phyloP scores from a whole-genome alignment of 1,140 invertebrate species.

The Eumaeus atala region DNA sequence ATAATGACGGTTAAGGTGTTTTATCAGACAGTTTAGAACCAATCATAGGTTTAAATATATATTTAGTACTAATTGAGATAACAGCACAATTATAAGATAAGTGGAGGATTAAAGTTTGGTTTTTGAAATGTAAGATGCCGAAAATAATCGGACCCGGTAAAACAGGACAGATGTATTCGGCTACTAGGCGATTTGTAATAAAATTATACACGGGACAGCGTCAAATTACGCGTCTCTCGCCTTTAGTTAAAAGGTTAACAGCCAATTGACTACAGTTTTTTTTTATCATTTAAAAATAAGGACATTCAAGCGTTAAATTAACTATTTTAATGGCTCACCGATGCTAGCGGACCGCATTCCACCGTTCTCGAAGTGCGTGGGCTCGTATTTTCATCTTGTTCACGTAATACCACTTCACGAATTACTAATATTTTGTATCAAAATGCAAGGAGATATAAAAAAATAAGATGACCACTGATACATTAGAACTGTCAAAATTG shows the following conservation, averaged over 20 bases:
- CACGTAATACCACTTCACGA: conserved; percentile 70
- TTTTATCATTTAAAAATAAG: conserved; percentile 74
- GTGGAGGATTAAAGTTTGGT: conserved; percentile 45
- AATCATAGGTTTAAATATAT: conserved; percentile 67
- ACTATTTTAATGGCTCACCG: conserved; percentile 48
- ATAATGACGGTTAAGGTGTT: conserved; percentile 42
- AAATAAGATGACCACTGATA: conserved; percentile 70
- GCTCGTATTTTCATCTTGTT: conserved; percentile 70
- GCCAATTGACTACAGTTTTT: conserved; percentile 72
- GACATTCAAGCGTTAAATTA: conserved; percentile 45
- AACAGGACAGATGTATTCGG: conserved; percentile 50
- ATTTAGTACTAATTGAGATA: conserved; percentile 64
- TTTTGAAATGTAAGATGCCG: conserved; percentile 32
- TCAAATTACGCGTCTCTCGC: conserved; percentile 71
- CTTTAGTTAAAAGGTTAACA: conserved; percentile 74
- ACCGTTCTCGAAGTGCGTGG: conserved; percentile 67
- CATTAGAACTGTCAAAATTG: conserved; percentile 69
- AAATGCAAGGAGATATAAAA: conserved; percentile 70
- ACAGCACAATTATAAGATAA: conserved; percentile 61
- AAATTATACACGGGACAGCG: conserved; percentile 71
- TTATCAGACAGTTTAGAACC: conserved; percentile 58
- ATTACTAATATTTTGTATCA: conserved; percentile 72
- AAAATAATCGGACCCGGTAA: conserved; percentile 39
- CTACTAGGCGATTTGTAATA: conserved; percentile 59
- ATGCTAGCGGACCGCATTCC: conserved; percentile 66